Base-by-base conservation (phyloP, 2,888 invertebrate genomes). In the Phengaris arion region DNA sequence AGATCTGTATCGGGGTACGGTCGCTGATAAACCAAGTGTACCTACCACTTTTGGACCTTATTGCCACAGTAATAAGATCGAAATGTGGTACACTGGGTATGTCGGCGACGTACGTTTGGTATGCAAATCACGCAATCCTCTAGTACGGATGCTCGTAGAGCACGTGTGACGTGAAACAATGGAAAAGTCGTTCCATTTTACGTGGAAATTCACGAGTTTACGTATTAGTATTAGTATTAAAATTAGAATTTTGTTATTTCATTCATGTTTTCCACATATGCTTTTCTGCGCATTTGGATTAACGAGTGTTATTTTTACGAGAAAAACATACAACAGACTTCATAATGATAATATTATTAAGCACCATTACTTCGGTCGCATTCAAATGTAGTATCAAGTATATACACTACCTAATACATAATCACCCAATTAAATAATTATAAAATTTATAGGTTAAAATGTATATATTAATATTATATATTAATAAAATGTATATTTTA, bases 111-210 rank as follows among this genome's bases (percentile, higher is more conserved):
- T 35, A 64, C 35, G 54, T 52, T 72, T 54, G 22, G 54, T 52
- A 72, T 52, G 72, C 72, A 54, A 52, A 35, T 35, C 72, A 72
- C 72, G 54, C 52, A 12, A 13, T 52, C 69, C n/a, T 72, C 54
- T 52, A 72, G 54, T 35, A 64, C 72, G 35, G 72, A 54, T 72
- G 54, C 52, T 72, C 72, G 72, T 35, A 72, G 72, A 72, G 72
- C 52, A 52, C 51, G 48, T 54, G 72, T 72, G 72, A 72, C 72
- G 72, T 72, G 54, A 72, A 72, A 72, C 72, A 72, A 72, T 72
- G 72, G 72, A 72, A 72, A 72, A 72, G 72, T 72, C 72, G 72
- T 35, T 72, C 72, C 72, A 72, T 13, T 72, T 72, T 54, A 72
- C 54, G 52, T 72, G 72, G 72, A 72, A 72, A 72, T 13, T 72